phyloP scores from a whole-genome alignment of 1,140 invertebrate genomes.

The Patella vulgata region DNA sequence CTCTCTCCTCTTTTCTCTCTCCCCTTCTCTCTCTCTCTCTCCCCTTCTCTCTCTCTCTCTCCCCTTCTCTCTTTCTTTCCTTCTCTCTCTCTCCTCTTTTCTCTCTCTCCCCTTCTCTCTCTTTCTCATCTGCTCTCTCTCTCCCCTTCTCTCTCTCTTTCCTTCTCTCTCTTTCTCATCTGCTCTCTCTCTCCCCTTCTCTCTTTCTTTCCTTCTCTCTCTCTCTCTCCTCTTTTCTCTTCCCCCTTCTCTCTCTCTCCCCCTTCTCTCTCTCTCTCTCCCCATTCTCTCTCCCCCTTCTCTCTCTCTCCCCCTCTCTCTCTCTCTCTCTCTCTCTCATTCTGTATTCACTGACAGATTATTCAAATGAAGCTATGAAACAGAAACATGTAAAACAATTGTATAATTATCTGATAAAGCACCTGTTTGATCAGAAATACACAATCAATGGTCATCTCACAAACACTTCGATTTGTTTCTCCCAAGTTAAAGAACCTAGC shows the following conservation, averaged over 20 bases:
- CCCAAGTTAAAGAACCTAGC: too few relatives aligned
- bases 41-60: slow-evolving; percentile 2
- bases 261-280: too few relatives aligned
- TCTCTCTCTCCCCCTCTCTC: too few relatives aligned
- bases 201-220: not conserved
- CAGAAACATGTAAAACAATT: too few relatives aligned
- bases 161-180: not conserved
- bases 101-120: slow-evolving; percentile 1
- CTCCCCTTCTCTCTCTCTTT: not conserved
- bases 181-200: not conserved
- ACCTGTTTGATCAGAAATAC: too few relatives aligned
- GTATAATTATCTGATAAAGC: too few relatives aligned
- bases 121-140: not conserved
- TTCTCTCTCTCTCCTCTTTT: slow-evolving; percentile 1
- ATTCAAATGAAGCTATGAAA: too few relatives aligned
- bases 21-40: not conserved
- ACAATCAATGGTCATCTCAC: too few relatives aligned
- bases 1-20: not conserved
- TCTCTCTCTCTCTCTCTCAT: too few relatives aligned
- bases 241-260: not conserved
- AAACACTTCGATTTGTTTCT: too few relatives aligned
- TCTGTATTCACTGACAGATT: too few relatives aligned
- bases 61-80: slow-evolving; percentile 7
- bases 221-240: not conserved
- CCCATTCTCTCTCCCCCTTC: too few relatives aligned